Conservation (phyloP, 2,113 vertebrate genomes). For the Dryoscopus gambensis region DNA sequence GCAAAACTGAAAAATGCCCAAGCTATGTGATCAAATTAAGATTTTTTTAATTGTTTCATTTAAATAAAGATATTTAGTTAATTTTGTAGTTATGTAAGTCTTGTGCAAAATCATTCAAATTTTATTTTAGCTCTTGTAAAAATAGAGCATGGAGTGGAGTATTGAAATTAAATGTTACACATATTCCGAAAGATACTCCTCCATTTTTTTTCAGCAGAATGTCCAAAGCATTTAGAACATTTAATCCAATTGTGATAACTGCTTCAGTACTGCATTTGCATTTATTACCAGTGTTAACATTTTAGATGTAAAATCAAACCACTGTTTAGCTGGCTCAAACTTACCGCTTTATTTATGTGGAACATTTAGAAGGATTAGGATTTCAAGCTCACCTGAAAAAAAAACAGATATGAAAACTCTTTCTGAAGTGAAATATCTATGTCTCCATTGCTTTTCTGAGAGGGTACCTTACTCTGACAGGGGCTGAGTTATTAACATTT, state of each 20-base stretch:
- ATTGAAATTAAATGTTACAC: neutral
- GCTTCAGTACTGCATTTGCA: neutral
- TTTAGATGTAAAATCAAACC: neutral
- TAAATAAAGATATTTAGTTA: neutral
- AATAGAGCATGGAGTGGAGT: neutral
- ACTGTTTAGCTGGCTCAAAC: neutral
- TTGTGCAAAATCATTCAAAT: neutral
- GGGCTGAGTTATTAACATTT: neutral
- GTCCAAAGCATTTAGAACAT: neutral
- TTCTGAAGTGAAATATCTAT: neutral
- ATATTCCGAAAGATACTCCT: neutral
- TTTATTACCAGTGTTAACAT: neutral
- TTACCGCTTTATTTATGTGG: neutral
- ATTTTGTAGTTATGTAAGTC: neutral
- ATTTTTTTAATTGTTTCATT: neutral
- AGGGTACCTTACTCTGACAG: neutral
- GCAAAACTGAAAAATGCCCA: neutral
- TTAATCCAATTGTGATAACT: neutral
- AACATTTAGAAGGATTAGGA: neutral
- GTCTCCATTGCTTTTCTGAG: neutral
- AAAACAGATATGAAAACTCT: neutral
- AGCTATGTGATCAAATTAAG: neutral
- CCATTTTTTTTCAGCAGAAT: neutral
- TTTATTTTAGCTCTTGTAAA: neutral
- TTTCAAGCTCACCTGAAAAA: neutral